These are phyloP conservation scores for Rhyacophila evoluta DNA, from an alignment of 2,888 invertebrate genomes.

Conservation along the genomic window DNA sequence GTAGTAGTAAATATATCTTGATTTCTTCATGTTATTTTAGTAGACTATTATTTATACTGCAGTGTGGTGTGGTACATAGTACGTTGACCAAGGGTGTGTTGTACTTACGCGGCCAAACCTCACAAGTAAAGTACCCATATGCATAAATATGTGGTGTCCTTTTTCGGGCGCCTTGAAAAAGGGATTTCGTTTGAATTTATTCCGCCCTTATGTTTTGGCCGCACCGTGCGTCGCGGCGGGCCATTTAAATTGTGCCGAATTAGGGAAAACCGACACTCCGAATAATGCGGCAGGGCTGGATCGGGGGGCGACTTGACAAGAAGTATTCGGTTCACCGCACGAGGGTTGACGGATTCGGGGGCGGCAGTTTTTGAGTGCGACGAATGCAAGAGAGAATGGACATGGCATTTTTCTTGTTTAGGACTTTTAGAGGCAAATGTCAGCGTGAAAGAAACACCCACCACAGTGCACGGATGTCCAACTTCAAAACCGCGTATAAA, in stretches of 20 bases:
- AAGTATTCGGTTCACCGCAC: slow-evolving; percentile 4
- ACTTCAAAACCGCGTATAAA: too few species aligned
- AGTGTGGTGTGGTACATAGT: not conserved
- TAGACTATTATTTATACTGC: not conserved
- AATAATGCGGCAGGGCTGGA: slow-evolving; percentile 14
- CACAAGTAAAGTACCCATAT: slow-evolving; percentile 2
- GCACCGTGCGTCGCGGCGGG: slow-evolving; percentile 18
- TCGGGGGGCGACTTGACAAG: not conserved
- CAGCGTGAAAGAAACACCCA: not conserved
- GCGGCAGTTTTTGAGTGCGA: not conserved
- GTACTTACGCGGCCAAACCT: not conserved
- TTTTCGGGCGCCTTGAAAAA: not conserved
- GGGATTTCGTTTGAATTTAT: slow-evolving; percentile 24
- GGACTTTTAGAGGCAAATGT: not conserved
- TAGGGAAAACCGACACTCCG: slow-evolving; percentile 24
- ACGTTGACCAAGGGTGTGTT: not conserved
- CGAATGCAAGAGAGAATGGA: not conserved
- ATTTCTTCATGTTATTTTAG: too few species aligned
- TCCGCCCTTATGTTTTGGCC: slow-evolving; percentile 22
- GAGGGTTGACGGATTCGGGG: not conserved
- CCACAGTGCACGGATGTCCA: not conserved
- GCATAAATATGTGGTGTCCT: slow-evolving; percentile 13
- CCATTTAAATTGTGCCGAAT: slow-evolving; percentile 21
- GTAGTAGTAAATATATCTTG: too few species aligned
- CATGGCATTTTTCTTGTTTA: not conserved